Base-by-base conservation (phyloP, 2,113 vertebrate genomes). In the Hippopotamus amphibius region DNA sequence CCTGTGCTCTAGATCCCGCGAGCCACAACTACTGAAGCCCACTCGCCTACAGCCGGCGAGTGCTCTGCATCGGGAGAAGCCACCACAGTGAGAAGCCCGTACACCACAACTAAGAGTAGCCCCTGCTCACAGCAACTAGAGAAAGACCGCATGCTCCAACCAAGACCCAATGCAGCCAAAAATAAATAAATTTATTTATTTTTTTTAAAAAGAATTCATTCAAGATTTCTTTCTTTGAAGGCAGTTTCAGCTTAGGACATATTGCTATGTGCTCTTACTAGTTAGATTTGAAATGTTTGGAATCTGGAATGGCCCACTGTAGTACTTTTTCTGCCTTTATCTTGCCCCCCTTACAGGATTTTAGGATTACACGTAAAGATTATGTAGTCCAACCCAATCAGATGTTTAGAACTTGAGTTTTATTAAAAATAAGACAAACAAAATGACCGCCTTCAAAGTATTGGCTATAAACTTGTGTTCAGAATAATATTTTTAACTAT, bases 391-490 rank as follows among this genome's bases (percentile, higher is more conserved):
- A 96, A 8, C 33, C n/a, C 17, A 93, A 26, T 72, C 77, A 4
- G 21, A 74, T 84, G 28, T 86, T 97, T 94, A 63, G 79, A 93
- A 65, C 72, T 85, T 86, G 59, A 87, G n/a, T 33, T 94, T 93
- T 96, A 90, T 88, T 92, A 63, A 93, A 88, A 80, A 24, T 4
- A 83, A 83, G 81, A 61, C 50, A 76, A 76, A 61, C 50, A 76
- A 76, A 88, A 87, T 5, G 48, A 24, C 63, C 5, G 33, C 71
- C 76, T 69, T 93, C 19, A 93, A 81, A 65, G 68, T 87, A 69
- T 10, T 89, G 6, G 0, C 48, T 83, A n/a, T 88, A 89, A 89
- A 81, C 65, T 57, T 76, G 30, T 92, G 3, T 94, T 96, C 41
- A 89, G 15, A 88, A 88, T 84, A 90, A 93, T 22, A 82, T 87